phyloP scores from a whole-genome alignment of 2,888 invertebrate genomes.

The Nomada fabriciana region DNA sequence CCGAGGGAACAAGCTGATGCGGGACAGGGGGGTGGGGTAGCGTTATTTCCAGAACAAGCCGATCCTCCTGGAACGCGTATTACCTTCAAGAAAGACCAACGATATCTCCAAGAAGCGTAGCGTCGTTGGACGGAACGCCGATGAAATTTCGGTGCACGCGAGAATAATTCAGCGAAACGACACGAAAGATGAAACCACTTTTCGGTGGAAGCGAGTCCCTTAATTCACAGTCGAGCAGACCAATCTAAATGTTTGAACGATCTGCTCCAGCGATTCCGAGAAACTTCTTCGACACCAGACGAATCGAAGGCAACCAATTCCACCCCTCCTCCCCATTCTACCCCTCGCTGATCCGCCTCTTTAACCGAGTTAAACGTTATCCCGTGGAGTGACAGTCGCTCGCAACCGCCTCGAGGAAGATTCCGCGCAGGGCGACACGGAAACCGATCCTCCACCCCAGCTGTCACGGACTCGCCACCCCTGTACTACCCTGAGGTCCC shows the following conservation, averaged over 20 bases:
- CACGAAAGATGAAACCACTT: not conserved
- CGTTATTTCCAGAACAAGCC: slow-evolving; percentile 55
- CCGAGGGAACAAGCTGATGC: slow-evolving; percentile 12
- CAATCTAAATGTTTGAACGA: slow-evolving; percentile 30
- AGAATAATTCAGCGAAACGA: slow-evolving; percentile 1
- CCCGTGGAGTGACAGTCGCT: slow-evolving; percentile 53
- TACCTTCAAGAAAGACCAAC: not conserved
- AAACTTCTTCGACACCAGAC: slow-evolving; percentile 26
- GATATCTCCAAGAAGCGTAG: not conserved
- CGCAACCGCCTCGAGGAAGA: slow-evolving; percentile 33
- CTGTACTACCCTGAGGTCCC: slow-evolving; percentile 21
- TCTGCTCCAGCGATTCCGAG: slow-evolving; percentile 16
- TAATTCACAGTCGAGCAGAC: not conserved
- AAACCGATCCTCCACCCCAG: slow-evolving; percentile 57
- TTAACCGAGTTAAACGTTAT: slow-evolving; percentile 64
- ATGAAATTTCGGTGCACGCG: slow-evolving; percentile 2
- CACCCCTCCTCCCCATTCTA: not conserved
- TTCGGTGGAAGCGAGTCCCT: not conserved
- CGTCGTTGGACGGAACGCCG: not conserved
- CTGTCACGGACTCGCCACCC: slow-evolving; percentile 49
- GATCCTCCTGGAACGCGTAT: slow-evolving; percentile 31
- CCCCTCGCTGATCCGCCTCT: slow-evolving; percentile 16
- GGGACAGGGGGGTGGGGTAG: not conserved
- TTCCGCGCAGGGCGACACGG: slow-evolving; percentile 45
- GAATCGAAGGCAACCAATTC: slow-evolving; percentile 8